Percentiles rank a stretch among this genome's conserved stretches.
Evolutionary conservation across 2,113 vertebrate genomes (phyloP).

Genomic region (Galemys pyrenaicus): DNA sequence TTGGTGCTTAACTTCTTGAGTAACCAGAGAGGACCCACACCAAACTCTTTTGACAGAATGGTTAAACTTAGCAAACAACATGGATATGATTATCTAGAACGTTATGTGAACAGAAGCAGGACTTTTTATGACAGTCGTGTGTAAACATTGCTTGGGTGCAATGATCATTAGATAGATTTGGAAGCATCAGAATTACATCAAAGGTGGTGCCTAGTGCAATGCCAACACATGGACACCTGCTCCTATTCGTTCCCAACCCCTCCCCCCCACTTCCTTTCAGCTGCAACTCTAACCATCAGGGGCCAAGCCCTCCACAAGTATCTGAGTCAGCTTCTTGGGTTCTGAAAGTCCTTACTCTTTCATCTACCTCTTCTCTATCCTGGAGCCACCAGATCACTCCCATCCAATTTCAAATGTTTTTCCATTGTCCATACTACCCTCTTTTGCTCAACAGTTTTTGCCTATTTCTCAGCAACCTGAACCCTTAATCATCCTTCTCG

Average conservation of each 20-base stretch:
- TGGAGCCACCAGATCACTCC: background rate
- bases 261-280: background rate
- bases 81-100: background rate
- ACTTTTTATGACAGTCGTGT: background rate
- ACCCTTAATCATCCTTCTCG: background rate
- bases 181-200: background rate
- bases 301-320: background rate
- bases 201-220: background rate
- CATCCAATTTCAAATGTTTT: background rate
- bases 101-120: background rate
- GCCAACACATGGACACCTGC: background rate
- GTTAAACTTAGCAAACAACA: background rate
- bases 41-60: background rate
- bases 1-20: too few species aligned
- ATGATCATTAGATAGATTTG: background rate
- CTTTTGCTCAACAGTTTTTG: background rate
- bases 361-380: background rate
- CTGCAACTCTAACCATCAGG: background rate
- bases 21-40: too few species aligned
- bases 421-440: rapidly evolving
- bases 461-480: background rate
- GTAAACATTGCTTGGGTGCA: background rate
- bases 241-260: background rate
- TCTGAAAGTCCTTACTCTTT: background rate
- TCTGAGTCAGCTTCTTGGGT: background rate